Percentiles rank a stretch among this genome's conserved stretches.
Evolutionary conservation across 2,888 invertebrate genomes (phyloP).

Genomic region (Thecophora atra): DNA sequence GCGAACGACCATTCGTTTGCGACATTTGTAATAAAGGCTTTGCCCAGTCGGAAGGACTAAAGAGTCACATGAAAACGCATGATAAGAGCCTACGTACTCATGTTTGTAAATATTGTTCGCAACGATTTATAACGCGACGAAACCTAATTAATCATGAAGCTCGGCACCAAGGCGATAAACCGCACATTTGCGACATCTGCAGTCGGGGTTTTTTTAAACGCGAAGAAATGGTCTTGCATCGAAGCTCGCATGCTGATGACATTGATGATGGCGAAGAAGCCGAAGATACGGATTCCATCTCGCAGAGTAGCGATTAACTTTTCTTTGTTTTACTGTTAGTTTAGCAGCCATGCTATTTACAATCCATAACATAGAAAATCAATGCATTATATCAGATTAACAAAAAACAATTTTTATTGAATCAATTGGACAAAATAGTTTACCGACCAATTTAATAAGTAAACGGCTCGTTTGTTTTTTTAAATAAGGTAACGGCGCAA

Average conservation of each 20-base stretch:
- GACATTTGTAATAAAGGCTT: constrained; percentile 47
- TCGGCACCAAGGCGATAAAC: constrained; percentile 52
- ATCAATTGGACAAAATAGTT: too few relatives aligned
- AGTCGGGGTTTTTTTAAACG: constrained; percentile 46
- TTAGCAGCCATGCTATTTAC: too few relatives aligned
- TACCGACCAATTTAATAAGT: too few relatives aligned
- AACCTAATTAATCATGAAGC: constrained; percentile 51
- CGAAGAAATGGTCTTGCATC: constrained; percentile 44
- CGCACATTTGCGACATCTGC: constrained; percentile 51
- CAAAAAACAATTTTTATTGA: too few relatives aligned
- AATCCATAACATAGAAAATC: too few relatives aligned
- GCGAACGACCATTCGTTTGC: constrained; percentile 48
- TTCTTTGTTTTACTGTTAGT: too few relatives aligned
- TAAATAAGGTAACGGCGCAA: too few relatives aligned
- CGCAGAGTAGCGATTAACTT: background rate
- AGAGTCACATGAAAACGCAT: constrained; percentile 53
- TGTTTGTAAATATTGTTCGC: constrained; percentile 49
- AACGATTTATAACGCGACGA: constrained; percentile 51
- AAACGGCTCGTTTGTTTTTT: too few relatives aligned
- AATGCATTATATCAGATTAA: too few relatives aligned
- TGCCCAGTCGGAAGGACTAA: constrained; percentile 47
- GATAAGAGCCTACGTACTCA: constrained; percentile 49
- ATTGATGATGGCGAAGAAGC: background rate
- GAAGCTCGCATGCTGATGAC: constrained; percentile 20
- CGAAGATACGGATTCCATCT: too few relatives aligned